Evolutionary conservation across 2,113 vertebrate species (phyloP), one percentile per base, ranked within the genome.

Genomic region (Leucoraja erinaceus): DNA sequence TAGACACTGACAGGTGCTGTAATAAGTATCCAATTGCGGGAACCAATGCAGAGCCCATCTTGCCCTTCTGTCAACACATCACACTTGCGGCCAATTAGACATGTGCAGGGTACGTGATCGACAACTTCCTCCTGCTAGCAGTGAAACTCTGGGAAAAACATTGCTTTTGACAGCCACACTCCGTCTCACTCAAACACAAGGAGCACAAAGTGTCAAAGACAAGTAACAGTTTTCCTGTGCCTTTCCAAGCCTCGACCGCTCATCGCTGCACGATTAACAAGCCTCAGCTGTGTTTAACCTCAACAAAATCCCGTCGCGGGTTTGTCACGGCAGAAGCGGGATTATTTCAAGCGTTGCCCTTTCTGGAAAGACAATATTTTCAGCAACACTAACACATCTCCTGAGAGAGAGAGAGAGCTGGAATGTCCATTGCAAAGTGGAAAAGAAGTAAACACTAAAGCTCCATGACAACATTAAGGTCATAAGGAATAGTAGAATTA

Each of bases 311-410:
- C 95, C 94, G 94, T 93, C 93, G 66, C 93, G 25, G 74, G 95
- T 95, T 95, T 95, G 95, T 94, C 95, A 96, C 96, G 91, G 95
- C 95, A 94, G 96, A 94, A 96, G 95, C 95, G 96, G 94, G 95
- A 94, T 95, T 93, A 96, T 94, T 91, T 95, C 95, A 96, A 96
- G 97, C 76, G 95, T 95, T 94, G 94, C 94, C 95, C 94, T 96
- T 96, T 95, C 94, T 95, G 94, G 94, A 93, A 96, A 95, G 95
- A 96, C 94, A 93, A 96, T 95, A 95, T 96, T 95, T 96, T 95
- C 95, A 95, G 94, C 93, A 94, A 10, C 25, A 59, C 59, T 14
- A 4, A 88, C 16, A 59, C 16, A 7, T 31, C 59, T 14, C 28
- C 18, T n/a, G 20, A 63, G 9, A 47, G 38, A 47, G 38, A 47